Conservation (phyloP, 1,140 invertebrate species). For the Drosophila novamexicana region DNA sequence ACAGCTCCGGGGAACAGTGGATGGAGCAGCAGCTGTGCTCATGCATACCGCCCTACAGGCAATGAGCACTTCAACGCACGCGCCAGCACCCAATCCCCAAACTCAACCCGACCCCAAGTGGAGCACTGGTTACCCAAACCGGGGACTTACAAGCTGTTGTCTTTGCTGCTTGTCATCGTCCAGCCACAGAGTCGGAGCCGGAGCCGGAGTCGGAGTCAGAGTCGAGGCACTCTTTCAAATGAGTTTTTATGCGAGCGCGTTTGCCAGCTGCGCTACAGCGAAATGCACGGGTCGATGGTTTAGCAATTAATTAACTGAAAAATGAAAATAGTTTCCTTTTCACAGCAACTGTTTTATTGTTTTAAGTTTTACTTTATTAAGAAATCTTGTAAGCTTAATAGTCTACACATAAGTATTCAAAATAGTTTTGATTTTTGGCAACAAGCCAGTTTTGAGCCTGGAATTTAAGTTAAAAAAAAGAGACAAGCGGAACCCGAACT, state of each 20-base stretch:
- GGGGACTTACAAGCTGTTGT: conserved; percentile 50
- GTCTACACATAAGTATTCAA: too few relatives aligned
- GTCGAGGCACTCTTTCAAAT: conserved; percentile 74
- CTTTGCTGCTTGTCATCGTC: conserved; percentile 59
- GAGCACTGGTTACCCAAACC: conserved; percentile 13
- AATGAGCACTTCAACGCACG: conserved; percentile 69
- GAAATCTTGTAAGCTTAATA: too few relatives aligned
- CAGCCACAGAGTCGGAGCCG: conserved; percentile 31
- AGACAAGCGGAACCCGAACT: too few relatives aligned
- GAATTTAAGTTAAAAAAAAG: too few relatives aligned
- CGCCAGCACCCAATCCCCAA: conserved; percentile 26
- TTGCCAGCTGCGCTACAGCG: conserved; percentile 55
- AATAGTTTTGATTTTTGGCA: too few relatives aligned
- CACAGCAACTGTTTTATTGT: too few relatives aligned
- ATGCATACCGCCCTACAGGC: conserved; percentile 58
- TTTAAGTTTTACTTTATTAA: too few relatives aligned
- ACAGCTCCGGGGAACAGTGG: conserved; percentile 27
- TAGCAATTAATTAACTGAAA: too few relatives aligned
- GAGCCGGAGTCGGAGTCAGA: conserved; percentile 1
- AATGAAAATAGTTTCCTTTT: too few relatives aligned
- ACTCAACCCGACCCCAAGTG: neutral
- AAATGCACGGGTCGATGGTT: conserved; percentile 2
- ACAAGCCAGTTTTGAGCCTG: too few relatives aligned
- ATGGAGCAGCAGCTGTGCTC: conserved; percentile 65
- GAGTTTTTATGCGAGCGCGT: conserved; percentile 74